phyloP scores from a whole-genome alignment of 2,113 vertebrate genomes.

The Seriola aureovittata region DNA sequence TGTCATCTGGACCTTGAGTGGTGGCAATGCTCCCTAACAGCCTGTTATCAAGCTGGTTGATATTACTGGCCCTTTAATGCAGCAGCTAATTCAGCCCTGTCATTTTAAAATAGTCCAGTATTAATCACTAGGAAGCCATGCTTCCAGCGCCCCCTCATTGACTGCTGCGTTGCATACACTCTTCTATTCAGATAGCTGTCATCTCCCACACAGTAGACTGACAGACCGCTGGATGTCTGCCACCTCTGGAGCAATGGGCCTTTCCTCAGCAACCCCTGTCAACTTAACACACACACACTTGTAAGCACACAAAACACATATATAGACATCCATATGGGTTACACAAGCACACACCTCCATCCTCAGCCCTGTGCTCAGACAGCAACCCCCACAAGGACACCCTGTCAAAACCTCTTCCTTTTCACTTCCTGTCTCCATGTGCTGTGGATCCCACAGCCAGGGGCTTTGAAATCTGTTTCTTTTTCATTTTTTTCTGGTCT shows the following conservation, averaged over 20 bases:
- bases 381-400: conserved; percentile 82
- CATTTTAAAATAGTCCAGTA: conserved; percentile 78
- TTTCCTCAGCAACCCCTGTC: conserved; percentile 80
- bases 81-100: conserved; percentile 78
- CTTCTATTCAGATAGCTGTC: conserved; percentile 82
- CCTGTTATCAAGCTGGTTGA: conserved; percentile 51
- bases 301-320: conserved; percentile 62
- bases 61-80: conserved; percentile 66
- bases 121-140: conserved; percentile 75
- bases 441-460: conserved; percentile 72
- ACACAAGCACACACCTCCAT: conserved; percentile 69
- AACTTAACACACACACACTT: conserved; percentile 67
- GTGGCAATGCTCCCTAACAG: conserved; percentile 52
- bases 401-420: conserved; percentile 86
- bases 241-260: conserved; percentile 72
- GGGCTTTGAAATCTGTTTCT: conserved; percentile 78
- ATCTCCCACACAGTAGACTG: conserved; percentile 81
- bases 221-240: conserved; percentile 84
- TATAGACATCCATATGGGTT: conserved; percentile 76
- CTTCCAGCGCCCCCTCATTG: conserved; percentile 66
- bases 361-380: conserved; percentile 76
- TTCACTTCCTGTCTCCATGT: conserved; percentile 81
- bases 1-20: conserved; percentile 65
- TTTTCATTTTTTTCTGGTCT: conserved; percentile 54
- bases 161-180: conserved; percentile 72